These are phyloP conservation scores for Lepidurus couesii DNA, from an alignment of 1,140 invertebrate species.

Conservation along the genomic window DNA sequence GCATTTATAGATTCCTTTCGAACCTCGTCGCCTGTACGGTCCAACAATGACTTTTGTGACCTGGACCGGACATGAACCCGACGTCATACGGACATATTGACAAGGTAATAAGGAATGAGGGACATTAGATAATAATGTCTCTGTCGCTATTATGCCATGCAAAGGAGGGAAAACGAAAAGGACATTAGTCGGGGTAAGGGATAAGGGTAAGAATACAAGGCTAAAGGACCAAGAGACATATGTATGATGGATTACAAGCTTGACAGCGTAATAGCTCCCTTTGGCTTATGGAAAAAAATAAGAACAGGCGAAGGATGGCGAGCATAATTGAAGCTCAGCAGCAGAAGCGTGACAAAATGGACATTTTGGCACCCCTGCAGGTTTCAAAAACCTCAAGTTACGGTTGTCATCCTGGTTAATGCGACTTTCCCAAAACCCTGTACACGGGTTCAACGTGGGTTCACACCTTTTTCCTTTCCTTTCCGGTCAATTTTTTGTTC, in stretches of 20 bases:
- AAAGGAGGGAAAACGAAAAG: background rate
- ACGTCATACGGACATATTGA: constrained; percentile 8
- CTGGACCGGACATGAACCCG: background rate
- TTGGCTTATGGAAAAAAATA: background rate
- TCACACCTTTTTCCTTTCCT: background rate
- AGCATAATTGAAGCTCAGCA: background rate
- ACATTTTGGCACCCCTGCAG: background rate
- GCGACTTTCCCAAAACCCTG: background rate
- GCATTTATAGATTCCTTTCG: no score
- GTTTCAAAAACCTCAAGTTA: background rate
- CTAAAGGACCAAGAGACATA: background rate
- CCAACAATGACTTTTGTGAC: background rate
- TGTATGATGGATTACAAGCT: background rate
- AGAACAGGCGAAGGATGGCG: background rate
- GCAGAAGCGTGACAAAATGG: constrained; percentile 3
- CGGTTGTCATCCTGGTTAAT: constrained; percentile 18
- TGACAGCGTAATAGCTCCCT: background rate
- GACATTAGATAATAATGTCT: background rate
- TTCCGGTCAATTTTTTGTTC: background rate
- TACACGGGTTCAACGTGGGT: background rate
- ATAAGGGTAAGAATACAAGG: no score
- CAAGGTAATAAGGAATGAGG: background rate
- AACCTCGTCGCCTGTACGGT: no score
- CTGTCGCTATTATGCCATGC: background rate
- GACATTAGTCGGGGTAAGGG: no score